Base-by-base conservation (phyloP, 2,113 vertebrate genomes). In the Sinocyclocheilus anophthalmus region DNA sequence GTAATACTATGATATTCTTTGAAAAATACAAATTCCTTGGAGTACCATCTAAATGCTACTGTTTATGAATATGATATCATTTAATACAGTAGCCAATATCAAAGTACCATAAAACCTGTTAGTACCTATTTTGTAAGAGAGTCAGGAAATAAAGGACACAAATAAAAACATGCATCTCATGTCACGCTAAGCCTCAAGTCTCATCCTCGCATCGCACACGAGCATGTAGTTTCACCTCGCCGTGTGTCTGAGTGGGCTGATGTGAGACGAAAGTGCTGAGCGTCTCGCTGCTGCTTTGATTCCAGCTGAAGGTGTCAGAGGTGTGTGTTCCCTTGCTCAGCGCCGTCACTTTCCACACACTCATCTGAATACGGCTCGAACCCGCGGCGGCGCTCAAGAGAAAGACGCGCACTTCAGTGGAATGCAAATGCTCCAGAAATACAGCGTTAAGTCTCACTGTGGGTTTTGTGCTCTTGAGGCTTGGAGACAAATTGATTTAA, bases 381-480 rank as follows among this genome's bases (percentile, higher is more conserved):
- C 81, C 24, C 1, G 18, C 33, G 45, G 63, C 45, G 4, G 37
- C 5, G 3, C 67, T 53, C 50, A 0, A 57, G 50, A 84, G 69
- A n/a, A 18, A 72, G 30, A 73, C 55, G 16, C 50, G 1, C 39
- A 82, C 79, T 86, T 82, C 85, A 76, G 69, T 72, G 22, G 65
- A 42, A 86, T 73, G 67, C n/a, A 73, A 81, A 86, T 81, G 77
- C 70, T 82, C 81, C 45, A 70, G 81, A 82, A 70, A 82, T 53
- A 82, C 24, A 82, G 3, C 7, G 5, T n/a, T 82, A 20, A 11
- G 42, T 53, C 63, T 50, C 45, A 2, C 9, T 22, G 80, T 70
- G 80, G 11, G 48, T 77, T 70, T 69, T 63, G 33, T 45, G 63
- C 24, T 45, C 16, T 53, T 82, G 24, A 77, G 42, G n/a, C 73